Evolutionary conservation across 2,797 vertebrate species (phyloP), one percentile per base, ranked within the genome.

Genomic region (Anas georgica): DNA sequence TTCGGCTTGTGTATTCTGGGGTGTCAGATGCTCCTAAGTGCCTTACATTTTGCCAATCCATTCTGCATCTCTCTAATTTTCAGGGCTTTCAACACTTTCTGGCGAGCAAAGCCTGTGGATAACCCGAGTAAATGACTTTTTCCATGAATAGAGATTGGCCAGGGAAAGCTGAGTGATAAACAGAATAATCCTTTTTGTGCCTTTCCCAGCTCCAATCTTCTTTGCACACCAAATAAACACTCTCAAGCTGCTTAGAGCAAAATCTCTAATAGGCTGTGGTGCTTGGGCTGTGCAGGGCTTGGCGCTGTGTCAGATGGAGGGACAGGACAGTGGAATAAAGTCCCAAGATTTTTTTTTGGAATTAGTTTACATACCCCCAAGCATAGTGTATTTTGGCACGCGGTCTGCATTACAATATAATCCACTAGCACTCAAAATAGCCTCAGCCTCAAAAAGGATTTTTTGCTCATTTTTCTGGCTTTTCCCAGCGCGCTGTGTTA

Each of bases 191-290:
- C 96, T 97, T 96, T 96, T 96, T 96, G 94, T 96, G 94, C 96
- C 70, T 96, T 95, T 94, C 96, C 96, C 95, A 88, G 95, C 95
- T 96, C 91, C 95, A 96, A 96, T 96, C 96, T 96, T 94, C 96
- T 97, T 96, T 96, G 95, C 97, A 97, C 95, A 96, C 95, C 97
- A 97, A 96, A 97, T 97, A 97, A 97, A 97, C 97, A 96, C 95
- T 97, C 95, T 93, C 96, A 97, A 97, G 93, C 96, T 95, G 95
- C 96, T 97, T 94, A 97, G 93, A 96, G 96, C 93, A 94, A 96
- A 96, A 96, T 95, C 96, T 97, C 92, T 94, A 95, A 95, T 91
- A 97, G 96, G 95, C 95, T 85, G 93, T 62, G 90, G 95, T 95
- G 50, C 91, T 90, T 45, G 91, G 95, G 94, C 89, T 95, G 93